These are phyloP conservation scores for Columbina picui DNA, from an alignment of 2,113 vertebrate genomes.

Conservation along the genomic window DNA sequence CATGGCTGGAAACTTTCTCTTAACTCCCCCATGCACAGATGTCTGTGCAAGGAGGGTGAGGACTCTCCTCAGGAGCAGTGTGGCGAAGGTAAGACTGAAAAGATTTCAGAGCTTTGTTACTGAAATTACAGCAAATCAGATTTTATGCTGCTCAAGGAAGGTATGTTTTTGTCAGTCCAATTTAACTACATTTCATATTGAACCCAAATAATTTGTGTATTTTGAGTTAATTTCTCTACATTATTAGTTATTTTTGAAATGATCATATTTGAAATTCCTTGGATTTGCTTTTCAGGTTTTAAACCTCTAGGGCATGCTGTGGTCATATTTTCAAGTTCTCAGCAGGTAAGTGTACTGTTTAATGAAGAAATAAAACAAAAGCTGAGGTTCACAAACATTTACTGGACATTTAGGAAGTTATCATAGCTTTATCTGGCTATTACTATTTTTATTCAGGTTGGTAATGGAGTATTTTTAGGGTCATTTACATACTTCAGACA, in stretches of 20 bases:
- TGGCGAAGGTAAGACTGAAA: neutral
- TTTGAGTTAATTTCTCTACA: neutral
- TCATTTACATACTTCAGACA: neutral
- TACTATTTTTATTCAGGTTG: neutral
- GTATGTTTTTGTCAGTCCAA: neutral
- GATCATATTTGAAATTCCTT: neutral
- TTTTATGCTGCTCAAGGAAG: neutral
- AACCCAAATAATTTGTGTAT: neutral
- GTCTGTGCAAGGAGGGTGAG: neutral
- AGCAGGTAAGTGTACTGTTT: neutral
- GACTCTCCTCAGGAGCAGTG: neutral
- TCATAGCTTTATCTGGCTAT: neutral
- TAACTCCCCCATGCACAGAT: neutral
- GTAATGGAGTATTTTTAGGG: neutral
- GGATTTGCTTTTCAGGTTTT: neutral
- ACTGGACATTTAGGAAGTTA: neutral
- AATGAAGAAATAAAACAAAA: neutral
- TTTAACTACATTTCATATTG: neutral
- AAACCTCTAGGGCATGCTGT: neutral
- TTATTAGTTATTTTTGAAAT: neutral
- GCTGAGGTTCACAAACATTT: neutral
- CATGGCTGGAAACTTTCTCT: neutral
- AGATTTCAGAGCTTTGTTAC: neutral
- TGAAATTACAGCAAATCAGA: neutral
- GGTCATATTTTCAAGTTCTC: neutral